A percentile compares a stretch with the other conserved stretches of the same genome.
Evolutionary conservation across 30 jellyfish, hydroid and myxozoan species (phyloP).

Genomic region (Chrysaora quinquecirrha): DNA sequence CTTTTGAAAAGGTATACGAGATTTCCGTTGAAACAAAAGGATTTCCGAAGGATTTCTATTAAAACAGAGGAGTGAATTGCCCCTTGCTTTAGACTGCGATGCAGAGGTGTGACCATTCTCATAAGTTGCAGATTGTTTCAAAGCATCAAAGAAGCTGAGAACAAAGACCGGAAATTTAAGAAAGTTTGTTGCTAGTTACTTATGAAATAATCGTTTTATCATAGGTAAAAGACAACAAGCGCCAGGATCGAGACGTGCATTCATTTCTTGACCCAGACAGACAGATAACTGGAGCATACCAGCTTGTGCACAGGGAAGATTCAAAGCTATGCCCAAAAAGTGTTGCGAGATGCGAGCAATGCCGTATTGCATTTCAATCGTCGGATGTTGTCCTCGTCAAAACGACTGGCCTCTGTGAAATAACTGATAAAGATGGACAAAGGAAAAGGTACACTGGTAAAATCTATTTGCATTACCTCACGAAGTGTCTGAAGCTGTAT

Average conservation of each 20-base stretch:
- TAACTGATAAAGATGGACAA: not conserved
- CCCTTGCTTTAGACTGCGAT: too few species aligned
- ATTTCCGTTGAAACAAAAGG: too few species aligned
- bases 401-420: not conserved
- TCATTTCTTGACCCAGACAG: conserved; percentile 24
- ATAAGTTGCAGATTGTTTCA: too few species aligned
- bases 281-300: conserved; percentile 10
- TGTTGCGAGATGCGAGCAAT: conserved; percentile 14
- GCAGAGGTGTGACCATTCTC: too few species aligned
- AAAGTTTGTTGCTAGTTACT: too few species aligned
- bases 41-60: too few species aligned
- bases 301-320: conserved; percentile 20
- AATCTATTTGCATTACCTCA: not conserved
- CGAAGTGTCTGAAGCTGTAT: not conserved
- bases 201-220: too few species aligned
- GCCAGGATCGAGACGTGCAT: conserved; percentile 15
- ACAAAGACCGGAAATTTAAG: too few species aligned
- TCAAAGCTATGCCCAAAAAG: conserved; percentile 7
- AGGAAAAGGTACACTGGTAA: not conserved
- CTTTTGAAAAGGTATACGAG: too few species aligned
- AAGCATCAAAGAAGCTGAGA: too few species aligned
- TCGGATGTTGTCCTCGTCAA: not conserved
- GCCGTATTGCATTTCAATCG: conserved; percentile 25
- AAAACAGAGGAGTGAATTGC: too few species aligned
- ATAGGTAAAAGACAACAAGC: conserved; percentile 6